Base-by-base conservation (phyloP, 2,797 vertebrate genomes). In the Sebastes elongatus region DNA sequence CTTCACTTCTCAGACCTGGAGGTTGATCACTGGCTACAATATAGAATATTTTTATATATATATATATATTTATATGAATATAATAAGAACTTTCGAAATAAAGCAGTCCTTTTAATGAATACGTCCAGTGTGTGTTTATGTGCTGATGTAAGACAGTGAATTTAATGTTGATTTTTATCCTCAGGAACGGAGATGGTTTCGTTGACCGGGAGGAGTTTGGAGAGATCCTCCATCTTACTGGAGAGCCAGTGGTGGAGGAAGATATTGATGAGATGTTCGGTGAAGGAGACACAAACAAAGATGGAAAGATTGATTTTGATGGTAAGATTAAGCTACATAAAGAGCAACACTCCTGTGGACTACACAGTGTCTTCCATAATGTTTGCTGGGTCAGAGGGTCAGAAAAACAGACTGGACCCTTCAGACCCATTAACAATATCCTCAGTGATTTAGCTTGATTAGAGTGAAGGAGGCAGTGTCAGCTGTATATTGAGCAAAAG, bases 251-350 rank as follows among this genome's bases (percentile, higher is more conserved):
- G 13, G 71, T 83, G 46, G 96, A 96, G 25, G 95, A 96, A 25
- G 96, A 96, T 16, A 92, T 96, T 4, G 95, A 96, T 30, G 95
- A 96, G 82, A 95, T 96, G 85, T 96, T 96, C 65, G 91, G 90
- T 1, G 96, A 96, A 30, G 88, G 95, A 0, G 96, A 96, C 91
- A 80, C 85, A 49, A 96, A 96, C 92, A 96, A 96, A 84, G 96
- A 96, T 32, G 94, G 94, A 75, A 96, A 94, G 91, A 88, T 96
- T 66, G 96, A 96, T 90, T 96, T 96, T 91, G 96, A 96, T 80
- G 96, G 96, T 96, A 86, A 95, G 89, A 33, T 16, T 38, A 56
- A 57, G 13, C 23, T 3, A 1, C 10, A 16, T 27, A 27, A 5
- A 16, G 11, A 53, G 1, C 46, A 46, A 38, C 35, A 38, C 35